Percentiles rank a stretch among this genome's conserved stretches.
phyloP scores from a whole-genome alignment of 2,797 vertebrate genomes.

The Thunnus albacares region DNA sequence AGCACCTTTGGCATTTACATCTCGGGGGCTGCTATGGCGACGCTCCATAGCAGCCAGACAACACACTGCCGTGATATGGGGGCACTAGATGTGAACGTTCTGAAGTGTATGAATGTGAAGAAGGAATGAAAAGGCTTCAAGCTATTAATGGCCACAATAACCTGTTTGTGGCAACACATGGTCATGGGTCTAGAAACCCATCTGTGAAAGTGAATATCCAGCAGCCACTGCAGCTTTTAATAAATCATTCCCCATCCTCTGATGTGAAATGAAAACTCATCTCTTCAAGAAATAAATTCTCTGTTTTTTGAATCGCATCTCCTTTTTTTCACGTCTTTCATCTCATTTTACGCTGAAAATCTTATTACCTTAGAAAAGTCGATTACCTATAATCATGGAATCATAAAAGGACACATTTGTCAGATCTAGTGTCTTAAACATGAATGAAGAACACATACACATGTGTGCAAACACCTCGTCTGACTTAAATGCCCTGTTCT shows the following conservation, averaged over 20 bases:
- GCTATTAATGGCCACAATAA: slow-evolving; percentile 15
- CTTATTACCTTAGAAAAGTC: not conserved
- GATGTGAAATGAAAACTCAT: not conserved
- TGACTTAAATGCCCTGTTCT: slow-evolving; percentile 35
- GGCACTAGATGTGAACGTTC: slow-evolving; percentile 31
- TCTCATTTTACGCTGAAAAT: not conserved
- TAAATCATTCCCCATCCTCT: not conserved
- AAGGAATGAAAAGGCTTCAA: slow-evolving; percentile 5
- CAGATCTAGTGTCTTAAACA: not conserved
- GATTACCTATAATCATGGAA: not conserved
- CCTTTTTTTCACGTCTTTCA: slow-evolving; percentile 1
- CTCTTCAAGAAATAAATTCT: not conserved
- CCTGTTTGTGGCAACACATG: slow-evolving; percentile 20
- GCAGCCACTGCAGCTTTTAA: slow-evolving; percentile 24
- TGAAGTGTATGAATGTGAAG: slow-evolving; percentile 20
- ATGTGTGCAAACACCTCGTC: slow-evolving; percentile 3
- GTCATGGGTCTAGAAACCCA: slow-evolving; percentile 3
- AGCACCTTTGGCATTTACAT: slow-evolving; percentile 21
- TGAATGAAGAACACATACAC: slow-evolving; percentile 8
- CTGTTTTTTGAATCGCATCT: not conserved
- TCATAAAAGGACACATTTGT: not conserved
- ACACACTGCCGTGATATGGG: not conserved
- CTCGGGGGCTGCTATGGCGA: slow-evolving; percentile 7
- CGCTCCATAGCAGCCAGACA: not conserved
- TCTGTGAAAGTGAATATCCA: slow-evolving; percentile 8